Base-by-base conservation (phyloP, 2,888 invertebrate species). In the Leucophenga maculata region DNA sequence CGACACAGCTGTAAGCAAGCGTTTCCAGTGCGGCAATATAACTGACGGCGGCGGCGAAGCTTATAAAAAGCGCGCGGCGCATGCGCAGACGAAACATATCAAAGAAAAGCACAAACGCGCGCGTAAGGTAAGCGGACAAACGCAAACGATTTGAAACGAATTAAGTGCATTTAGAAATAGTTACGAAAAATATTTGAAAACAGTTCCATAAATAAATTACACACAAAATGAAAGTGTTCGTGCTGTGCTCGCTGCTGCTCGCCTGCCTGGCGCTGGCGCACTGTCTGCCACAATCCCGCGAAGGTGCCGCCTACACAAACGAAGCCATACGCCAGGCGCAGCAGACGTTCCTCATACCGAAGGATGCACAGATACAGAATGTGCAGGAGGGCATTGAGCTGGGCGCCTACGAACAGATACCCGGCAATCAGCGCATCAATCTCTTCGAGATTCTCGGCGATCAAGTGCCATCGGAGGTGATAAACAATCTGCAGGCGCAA, bases 291-390 rank as follows among this genome's bases (percentile, higher is more conserved):
- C 94, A 94, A 74, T 92, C 93, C 86, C 92, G 94, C 78, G 95
- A 95, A 86, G 96, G 96, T 0, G 93, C 93, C 57, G 92, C 93
- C 71, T 95, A 94, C 90, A 93, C 94, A 82, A 93, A 94, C 84
- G 95, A 96, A 86, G 96, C 95, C 66, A 95, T 96, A 87, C 92
- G 93, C 74, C 95, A 96, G 88, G 95, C 95, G 0, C 95, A 95
- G 89, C 94, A 93, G 89, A 95, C 95, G 4, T 93, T 92, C 84
- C 91, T 96, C 72, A 95, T 95, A 79, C 96, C 96, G 16, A 94
- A 94, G 86, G 95, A 95, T 86, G 95, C 95, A 48, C 92, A 94
- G 85, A 96, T 96, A 75, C 95, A 95, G 89, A 95, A 94, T 88
- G 94, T 93, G 81, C 94, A 95, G 89, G 95, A 95, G 89, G 95